Base-by-base conservation (phyloP, 2,888 invertebrate genomes). In the Imbricaverruca yamaguchii region DNA sequence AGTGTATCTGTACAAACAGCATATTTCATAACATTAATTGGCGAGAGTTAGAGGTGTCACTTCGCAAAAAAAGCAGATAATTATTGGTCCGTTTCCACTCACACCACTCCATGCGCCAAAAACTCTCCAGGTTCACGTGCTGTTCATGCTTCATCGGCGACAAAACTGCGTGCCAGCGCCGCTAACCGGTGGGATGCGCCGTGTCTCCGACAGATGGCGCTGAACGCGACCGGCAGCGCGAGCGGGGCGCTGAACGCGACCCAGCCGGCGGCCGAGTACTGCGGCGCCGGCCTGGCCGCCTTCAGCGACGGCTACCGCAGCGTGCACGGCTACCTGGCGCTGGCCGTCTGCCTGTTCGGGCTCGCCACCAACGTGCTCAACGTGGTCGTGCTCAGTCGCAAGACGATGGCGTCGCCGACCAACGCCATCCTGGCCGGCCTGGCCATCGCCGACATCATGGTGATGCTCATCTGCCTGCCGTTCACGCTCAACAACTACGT, bases 331-430 rank as follows among this genome's bases (percentile, higher is more conserved):
- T 94, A 94, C 87, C 90, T 94, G 81, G 94, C 94, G 83, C 89
- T 96, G 67, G 89, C 93, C 81, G 95, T 97, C 83, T 97, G 97
- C 88, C 89, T 94, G 81, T 93, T 96, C 86, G 97, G 97, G 80
- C 94, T 95, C 69, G 91, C 96, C 69, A 94, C 96, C 82, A 97
- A 97, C 87, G 91, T 93, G n/a, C 90, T 97, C 85, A 97, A 97
- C 88, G 94, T 97, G 83, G 92, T 94, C 69, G 95, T 97, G 18
- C 90, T 97, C 81, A 93, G 96, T 13, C 91, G 95, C 21, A 92
- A 93, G 59, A 95, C 96, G 87, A 97, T 97, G 96, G 89, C 91
- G 83, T 94, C 95, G 82, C 93, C 97, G 7, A 97, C 96, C 57
- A 97, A 97, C 88, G 92, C 94, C 81, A 95, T 97, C 82, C 91